Evolutionary conservation across 2,113 vertebrate genomes (phyloP).

Genomic region (Phrynocephalus versicolor): DNA sequence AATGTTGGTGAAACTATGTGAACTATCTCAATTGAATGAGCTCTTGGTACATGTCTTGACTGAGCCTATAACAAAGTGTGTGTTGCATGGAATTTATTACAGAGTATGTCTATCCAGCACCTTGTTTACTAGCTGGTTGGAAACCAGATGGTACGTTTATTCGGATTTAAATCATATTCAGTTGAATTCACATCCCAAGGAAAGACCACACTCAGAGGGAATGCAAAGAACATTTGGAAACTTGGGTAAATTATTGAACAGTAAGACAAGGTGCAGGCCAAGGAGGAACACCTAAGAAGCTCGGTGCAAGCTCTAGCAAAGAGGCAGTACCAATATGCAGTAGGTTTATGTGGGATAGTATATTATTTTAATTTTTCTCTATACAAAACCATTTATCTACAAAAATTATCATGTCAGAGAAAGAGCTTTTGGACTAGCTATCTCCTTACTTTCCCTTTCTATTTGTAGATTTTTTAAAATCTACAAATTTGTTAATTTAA

Average conservation of each 20-base stretch:
- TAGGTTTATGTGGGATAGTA: too few relatives aligned
- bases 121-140: neutral
- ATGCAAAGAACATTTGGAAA: neutral
- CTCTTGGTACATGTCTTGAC: slow-evolving; percentile 1
- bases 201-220: neutral
- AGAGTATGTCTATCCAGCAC: slow-evolving; percentile 3
- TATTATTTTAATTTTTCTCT: too few relatives aligned
- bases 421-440: too few relatives aligned
- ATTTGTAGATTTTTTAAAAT: too few relatives aligned
- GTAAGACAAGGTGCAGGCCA: neutral
- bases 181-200: neutral
- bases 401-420: too few relatives aligned
- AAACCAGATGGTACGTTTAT: slow-evolving; percentile 20
- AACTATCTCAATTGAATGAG: neutral
- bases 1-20: neutral
- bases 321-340: too few relatives aligned
- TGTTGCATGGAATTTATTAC: slow-evolving; percentile 1
- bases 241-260: neutral
- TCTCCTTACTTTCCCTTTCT: too few relatives aligned
- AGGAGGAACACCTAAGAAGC: neutral
- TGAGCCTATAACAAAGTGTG: neutral
- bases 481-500: too few relatives aligned
- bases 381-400: too few relatives aligned
- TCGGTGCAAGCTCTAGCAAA: neutral
- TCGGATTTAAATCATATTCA: slow-evolving; percentile 14